Base-by-base conservation (phyloP, 1,140 invertebrate species). In the Bicyclus anynana region DNA sequence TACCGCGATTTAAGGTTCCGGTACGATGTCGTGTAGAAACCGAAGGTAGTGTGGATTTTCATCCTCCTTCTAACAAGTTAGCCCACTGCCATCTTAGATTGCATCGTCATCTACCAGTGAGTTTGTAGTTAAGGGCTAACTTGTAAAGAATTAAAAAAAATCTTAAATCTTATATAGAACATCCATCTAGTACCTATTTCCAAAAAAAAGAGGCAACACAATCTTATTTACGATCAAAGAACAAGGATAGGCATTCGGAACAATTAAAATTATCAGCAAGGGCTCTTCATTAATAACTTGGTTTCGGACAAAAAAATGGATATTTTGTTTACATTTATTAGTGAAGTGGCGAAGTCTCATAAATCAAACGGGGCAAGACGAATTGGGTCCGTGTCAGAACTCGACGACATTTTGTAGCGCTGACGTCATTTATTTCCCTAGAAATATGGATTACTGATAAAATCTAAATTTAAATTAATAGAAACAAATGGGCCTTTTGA, bases 281-380 rank as follows among this genome's bases (percentile, higher is more conserved):
- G 60, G 57, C 53, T 63, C 69, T 75, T 80, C 78, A 82, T 84
- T 84, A 79, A 79, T 83, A 80, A 75, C 56, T 66, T 78, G 77
- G 76, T 67, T 23, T 56, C 44, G 55, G 12, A 63, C 49, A 79
- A 84, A 84, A n/a, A 81, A 83, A 72, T 68, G 66, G 65, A 59
- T 77, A 74, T 75, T 84, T 80, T 84, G 84, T 87, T 87, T 87
- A 87, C 84, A 80, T 87, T 84, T 82, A 83, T 84, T 84, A 86
- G 76, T 75, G 68, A 65, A 80, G 77, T 79, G 80, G 68, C 52
- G 77, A 74, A 59, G 65, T 55, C 47, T 74, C 78, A 87, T 84
- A 80, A 74, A 87, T 87, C 81, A 84, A 74, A 59, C 33, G 42
- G 59, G 53, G 56, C 65, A 77, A 80, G 80, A 83, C 69, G 76